Evolutionary conservation across 2,797 vertebrate species (phyloP).

Genomic region (Pelochelys cantorii): DNA sequence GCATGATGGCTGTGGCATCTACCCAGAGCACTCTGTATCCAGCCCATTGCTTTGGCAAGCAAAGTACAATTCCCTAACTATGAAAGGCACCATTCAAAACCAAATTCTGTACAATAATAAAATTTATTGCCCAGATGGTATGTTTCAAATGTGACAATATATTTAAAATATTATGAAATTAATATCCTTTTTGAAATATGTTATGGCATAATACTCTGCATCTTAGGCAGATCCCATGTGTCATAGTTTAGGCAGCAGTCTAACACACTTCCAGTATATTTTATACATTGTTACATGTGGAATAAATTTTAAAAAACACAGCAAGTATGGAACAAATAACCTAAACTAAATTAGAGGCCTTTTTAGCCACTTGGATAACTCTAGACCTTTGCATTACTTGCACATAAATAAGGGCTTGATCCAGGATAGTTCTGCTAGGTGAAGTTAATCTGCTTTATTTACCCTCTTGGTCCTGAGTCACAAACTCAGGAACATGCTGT

Average conservation of each 20-base stretch:
- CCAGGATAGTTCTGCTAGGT: neutral
- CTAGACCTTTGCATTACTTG: neutral
- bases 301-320: neutral
- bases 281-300: neutral
- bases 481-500: neutral
- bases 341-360: neutral
- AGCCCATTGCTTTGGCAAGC: neutral
- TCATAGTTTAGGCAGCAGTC: neutral
- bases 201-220: neutral
- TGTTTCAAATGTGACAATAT: neutral
- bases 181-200: neutral
- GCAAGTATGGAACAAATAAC: neutral
- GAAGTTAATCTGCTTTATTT: neutral
- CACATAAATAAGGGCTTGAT: neutral
- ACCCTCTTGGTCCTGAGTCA: fast-evolving
- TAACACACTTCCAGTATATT: neutral
- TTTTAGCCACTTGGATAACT: neutral
- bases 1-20: neutral
- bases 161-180: neutral
- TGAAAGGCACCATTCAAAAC: neutral
- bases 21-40: neutral
- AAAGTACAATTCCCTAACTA: neutral
- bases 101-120: neutral
- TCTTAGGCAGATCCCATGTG: neutral
- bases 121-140: neutral